Evolutionary conservation across 2,797 vertebrate species (phyloP), one percentile per base, ranked within the genome.

Genomic region (Syncerus caffer): DNA sequence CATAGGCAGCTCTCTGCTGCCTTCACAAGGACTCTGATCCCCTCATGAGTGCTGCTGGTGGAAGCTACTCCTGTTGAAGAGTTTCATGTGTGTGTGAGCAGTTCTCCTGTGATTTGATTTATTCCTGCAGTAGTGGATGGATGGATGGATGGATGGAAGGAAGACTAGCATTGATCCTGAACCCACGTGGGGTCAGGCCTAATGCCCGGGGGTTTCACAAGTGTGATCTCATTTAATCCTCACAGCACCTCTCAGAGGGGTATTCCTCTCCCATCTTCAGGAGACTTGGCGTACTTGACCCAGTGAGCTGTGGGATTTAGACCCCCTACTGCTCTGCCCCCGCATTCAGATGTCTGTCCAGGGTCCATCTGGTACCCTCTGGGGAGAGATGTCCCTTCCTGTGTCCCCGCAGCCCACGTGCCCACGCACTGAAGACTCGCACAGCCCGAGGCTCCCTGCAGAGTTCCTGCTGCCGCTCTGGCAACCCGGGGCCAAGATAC

Each of bases 401-500:
- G 15, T 29, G 76, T 78, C 10, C 34, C 34, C 1, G 0, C 19
- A 71, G n/a, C 64, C 64, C 19, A 3, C 2, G 1, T 50, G 15
- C 45, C 76, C 76, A 78, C 2, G 4, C 1, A 16, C 42, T 47
- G 9, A 74, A 47, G 15, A 78, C 42, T 78, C 74, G 27, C 74
- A 29, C 0, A 2, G 15, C 4, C 27, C 0, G 7, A 1, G 8
- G 27, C 42, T 47, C 74, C 25, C 42, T 78, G 74, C 42, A 47
- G 42, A 15, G 45, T 47, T 47, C 42, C 42, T 76, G 38, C 74
- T 45, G 7, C 2, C 78, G 74, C 74, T 78, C 74, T 47, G 42
- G 74, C 74, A 47, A 78, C 15, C 27, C 2, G 0, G 74, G 74
- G 42, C 42, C 74, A 45, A 78, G 74, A 47, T 0, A 0, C 15